Percentiles rank a stretch among this genome's conserved stretches.
Conservation (phyloP, 2,113 vertebrate species). For the Channa argus region DNA sequence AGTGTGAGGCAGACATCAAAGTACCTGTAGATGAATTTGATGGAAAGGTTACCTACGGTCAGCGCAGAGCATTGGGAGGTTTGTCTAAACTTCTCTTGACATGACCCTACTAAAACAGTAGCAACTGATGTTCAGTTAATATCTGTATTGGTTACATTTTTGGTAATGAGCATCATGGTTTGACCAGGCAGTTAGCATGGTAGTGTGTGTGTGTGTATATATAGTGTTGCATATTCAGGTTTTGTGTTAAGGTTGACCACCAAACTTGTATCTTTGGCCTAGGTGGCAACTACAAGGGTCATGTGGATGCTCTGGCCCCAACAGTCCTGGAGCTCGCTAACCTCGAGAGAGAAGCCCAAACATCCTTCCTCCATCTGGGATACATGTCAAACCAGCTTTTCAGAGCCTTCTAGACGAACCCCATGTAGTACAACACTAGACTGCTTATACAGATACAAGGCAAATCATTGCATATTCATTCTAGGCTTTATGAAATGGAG, state of each 20-base stretch:
- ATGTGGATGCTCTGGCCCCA: conserved; percentile 95
- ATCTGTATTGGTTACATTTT: not conserved
- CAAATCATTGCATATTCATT: no score
- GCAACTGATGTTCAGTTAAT: not conserved
- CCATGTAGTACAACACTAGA: not conserved
- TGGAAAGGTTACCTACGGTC: conserved; percentile 96
- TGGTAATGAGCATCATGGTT: not conserved
- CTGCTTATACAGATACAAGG: not conserved
- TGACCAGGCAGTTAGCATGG: not conserved
- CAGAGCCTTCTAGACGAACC: conserved; percentile 88
- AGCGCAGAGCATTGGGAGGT: conserved; percentile 90
- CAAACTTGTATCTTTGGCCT: conserved; percentile 14
- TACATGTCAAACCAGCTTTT: conserved; percentile 98
- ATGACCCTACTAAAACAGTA: not conserved
- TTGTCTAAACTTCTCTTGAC: not conserved
- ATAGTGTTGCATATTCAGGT: not conserved
- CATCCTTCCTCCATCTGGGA: conserved; percentile 95
- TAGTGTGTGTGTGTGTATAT: no score
- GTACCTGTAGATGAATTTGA: conserved; percentile 97
- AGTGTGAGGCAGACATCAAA: conserved; percentile 96
- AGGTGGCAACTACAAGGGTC: conserved; percentile 95
- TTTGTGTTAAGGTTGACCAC: not conserved
- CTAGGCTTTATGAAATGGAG: not conserved
- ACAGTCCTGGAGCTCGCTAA: conserved; percentile 93
- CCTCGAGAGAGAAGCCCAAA: conserved; percentile 97